Evolutionary conservation across 2,888 invertebrate species (phyloP), one percentile per base, ranked within the genome.

Genomic region (Camponotus fellah): DNA sequence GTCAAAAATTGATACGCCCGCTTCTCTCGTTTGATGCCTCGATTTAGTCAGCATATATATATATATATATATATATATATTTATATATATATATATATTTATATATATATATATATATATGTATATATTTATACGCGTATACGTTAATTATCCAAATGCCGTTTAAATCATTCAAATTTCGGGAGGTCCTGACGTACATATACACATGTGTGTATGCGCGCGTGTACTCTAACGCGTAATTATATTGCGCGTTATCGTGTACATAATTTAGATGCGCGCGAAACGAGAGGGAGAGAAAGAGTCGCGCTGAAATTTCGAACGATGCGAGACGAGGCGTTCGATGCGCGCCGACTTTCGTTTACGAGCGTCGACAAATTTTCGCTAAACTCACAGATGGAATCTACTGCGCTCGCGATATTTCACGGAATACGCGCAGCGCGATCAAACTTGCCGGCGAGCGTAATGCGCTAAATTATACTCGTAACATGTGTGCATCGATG

Each of bases 91-190:
- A 26, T n/a, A n/a, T n/a, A n/a, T n/a, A n/a, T n/a, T n/a, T n/a
- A n/a, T n/a, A n/a, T n/a, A n/a, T 26, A 26, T 26, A 26, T 26
- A 26, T 26, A 26, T 26, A 26, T 26, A 26, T 26, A 26, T 26
- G 1, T 26, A 26, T 6, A 37, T 6, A 37, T 37, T 2, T 6
- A 37, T 40, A 72, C 43, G 32, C 9, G 58, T 43, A 60, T 37
- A 79, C 9, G 72, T 80, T 71, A 60, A 80, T 80, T 72, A 80
- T 72, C 60, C 79, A 60, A 46, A 60, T 69, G 69, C 32, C 79
- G 46, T 80, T 71, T 80, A 80, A 80, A 80, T 80, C 17, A 80
- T 72, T 71, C 62, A 80, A 80, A 80, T 80, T 80, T 80, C 26
- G 60, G 26, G 26, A 37, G 53, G 53, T 53, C 46, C 46, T 79